These are phyloP conservation scores for Lagocephalus sceleratus DNA, from an alignment of 2,797 vertebrate genomes.

Conservation along the genomic window DNA sequence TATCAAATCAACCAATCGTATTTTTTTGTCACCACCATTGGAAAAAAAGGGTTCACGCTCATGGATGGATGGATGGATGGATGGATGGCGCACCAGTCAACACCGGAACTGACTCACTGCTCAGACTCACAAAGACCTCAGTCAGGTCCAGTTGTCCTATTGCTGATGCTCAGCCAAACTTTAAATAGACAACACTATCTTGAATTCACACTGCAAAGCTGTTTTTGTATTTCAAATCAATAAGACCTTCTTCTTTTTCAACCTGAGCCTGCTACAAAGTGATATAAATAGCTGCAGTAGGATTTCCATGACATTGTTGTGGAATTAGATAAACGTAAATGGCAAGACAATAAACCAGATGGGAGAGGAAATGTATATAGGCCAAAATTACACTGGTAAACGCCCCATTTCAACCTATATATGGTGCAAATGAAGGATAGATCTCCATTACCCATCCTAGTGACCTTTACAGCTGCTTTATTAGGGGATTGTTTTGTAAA, in stretches of 20 bases:
- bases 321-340: conserved; percentile 32
- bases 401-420: neutral
- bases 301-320: conserved; percentile 21
- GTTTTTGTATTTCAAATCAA: conserved; percentile 12
- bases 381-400: conserved; percentile 4
- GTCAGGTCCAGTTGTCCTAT: conserved; percentile 26
- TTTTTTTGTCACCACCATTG: too few species aligned
- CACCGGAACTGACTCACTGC: conserved; percentile 48
- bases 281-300: conserved; percentile 13
- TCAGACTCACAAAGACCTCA: conserved; percentile 52
- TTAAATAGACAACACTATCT: conserved; percentile 36
- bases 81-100: conserved; percentile 11
- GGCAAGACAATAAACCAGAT: conserved; percentile 13
- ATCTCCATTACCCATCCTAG: too few species aligned
- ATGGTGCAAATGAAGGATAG: neutral
- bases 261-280: neutral
- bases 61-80: conserved; percentile 4
- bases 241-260: neutral
- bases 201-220: conserved; percentile 11
- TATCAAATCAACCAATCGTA: conserved; percentile 10
- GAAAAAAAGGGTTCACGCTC: conserved; percentile 28
- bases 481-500: neutral
- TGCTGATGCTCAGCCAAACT: conserved; percentile 28
- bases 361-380: conserved; percentile 3
- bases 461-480: too few species aligned